These are phyloP conservation scores for Uloborus diversus DNA, from an alignment of 1,140 invertebrate genomes.

Conservation along the genomic window DNA sequence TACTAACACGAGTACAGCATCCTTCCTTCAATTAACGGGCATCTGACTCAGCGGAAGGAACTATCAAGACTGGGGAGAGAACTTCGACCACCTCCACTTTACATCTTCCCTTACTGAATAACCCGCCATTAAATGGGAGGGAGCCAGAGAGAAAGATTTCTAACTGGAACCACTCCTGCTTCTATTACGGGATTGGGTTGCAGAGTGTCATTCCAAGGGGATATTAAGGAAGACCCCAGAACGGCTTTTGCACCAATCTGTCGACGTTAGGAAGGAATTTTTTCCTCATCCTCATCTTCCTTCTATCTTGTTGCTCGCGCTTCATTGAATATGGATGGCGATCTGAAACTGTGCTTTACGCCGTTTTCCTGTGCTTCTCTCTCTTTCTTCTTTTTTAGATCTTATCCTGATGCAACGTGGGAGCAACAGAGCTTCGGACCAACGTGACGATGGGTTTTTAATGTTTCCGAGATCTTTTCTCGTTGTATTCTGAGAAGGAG, in stretches of 20 bases:
- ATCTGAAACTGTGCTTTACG: constrained; percentile 47
- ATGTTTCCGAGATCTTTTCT: constrained; percentile 42
- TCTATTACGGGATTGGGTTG: constrained; percentile 53
- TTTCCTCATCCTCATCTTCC: constrained; percentile 9
- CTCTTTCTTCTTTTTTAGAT: constrained; percentile 15
- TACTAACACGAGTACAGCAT: no score
- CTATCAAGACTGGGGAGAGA: no score
- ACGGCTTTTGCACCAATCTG: constrained; percentile 49
- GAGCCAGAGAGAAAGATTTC: constrained; percentile 15
- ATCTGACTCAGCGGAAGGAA: no score
- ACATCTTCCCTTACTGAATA: constrained; percentile 32
- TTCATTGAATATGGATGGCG: constrained; percentile 56
- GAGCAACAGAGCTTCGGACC: constrained; percentile 23
- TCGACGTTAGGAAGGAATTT: constrained; percentile 39
- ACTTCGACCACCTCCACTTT: no score
- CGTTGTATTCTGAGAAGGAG: background rate
- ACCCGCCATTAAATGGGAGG: constrained; percentile 37
- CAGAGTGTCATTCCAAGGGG: constrained; percentile 44
- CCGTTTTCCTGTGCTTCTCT: no score
- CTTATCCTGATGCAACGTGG: background rate
- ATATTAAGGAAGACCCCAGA: constrained; percentile 35
- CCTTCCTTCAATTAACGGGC: no score
- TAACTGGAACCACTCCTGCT: constrained; percentile 34
- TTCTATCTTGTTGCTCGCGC: constrained; percentile 49
- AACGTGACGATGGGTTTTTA: constrained; percentile 44